phyloP scores from a whole-genome alignment of 2,888 invertebrate species.

The Ariolimax columbianus region DNA sequence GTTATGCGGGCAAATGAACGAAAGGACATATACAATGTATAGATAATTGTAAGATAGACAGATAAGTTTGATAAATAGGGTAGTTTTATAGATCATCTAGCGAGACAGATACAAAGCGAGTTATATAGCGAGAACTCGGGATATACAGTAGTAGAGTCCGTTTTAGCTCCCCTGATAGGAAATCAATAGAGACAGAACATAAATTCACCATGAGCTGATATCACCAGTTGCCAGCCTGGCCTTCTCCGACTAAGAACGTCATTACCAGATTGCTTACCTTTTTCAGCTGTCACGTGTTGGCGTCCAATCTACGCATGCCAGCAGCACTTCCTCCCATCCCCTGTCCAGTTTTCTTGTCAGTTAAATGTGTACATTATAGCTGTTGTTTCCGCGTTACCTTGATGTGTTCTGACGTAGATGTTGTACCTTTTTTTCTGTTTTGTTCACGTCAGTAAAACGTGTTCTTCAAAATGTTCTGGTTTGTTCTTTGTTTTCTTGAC shows the following conservation, averaged over 20 bases:
- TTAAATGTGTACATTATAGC: neutral
- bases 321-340: neutral
- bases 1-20: too few species aligned
- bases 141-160: too few species aligned
- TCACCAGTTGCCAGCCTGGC: neutral
- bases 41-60: too few species aligned
- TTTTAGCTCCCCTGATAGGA: too few species aligned
- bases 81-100: too few species aligned
- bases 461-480: too few species aligned
- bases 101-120: too few species aligned
- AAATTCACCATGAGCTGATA: neutral
- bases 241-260: neutral
- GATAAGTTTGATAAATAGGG: too few species aligned
- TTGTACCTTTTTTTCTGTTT: neutral
- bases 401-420: neutral
- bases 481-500: too few species aligned
- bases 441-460: too few species aligned
- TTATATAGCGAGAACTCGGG: too few species aligned
- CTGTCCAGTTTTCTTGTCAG: neutral
- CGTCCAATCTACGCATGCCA: neutral
- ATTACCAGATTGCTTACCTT: slow-evolving; percentile 1
- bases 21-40: too few species aligned
- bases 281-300: neutral
- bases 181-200: neutral
- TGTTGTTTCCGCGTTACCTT: neutral